Percentiles rank a stretch among this genome's conserved stretches.
These are phyloP conservation scores for Gopherus evgoodei DNA, from an alignment of 2,113 vertebrate species.

Conservation along the genomic window DNA sequence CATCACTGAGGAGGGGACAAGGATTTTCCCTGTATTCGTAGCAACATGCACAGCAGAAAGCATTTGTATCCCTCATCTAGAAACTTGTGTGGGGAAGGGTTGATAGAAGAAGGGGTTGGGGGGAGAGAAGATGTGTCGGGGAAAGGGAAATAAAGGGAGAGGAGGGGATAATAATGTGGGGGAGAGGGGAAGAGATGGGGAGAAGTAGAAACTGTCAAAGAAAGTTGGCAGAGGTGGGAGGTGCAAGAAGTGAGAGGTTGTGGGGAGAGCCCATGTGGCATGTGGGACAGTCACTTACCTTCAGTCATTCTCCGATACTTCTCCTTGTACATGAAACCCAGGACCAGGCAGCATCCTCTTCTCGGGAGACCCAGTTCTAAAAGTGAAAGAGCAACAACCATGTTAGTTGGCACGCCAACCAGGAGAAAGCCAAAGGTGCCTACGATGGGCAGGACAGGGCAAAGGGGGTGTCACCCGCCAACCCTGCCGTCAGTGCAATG, in stretches of 20 bases:
- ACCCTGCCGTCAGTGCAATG: background rate
- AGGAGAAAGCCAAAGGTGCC: background rate
- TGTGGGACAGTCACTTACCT: constrained; percentile 76
- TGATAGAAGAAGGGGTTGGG: background rate
- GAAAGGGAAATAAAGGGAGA: background rate
- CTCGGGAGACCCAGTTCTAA: constrained; percentile 84
- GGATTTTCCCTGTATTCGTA: background rate
- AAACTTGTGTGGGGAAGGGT: background rate
- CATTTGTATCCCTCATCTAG: background rate
- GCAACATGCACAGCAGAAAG: background rate
- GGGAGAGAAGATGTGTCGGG: background rate
- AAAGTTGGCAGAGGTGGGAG: background rate
- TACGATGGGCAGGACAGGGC: background rate
- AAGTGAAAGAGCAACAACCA: constrained; percentile 54
- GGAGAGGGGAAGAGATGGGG: background rate
- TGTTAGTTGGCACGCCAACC: background rate
- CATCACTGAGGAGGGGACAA: background rate
- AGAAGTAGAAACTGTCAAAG: background rate
- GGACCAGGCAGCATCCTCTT: constrained; percentile 84
- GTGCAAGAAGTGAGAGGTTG: background rate
- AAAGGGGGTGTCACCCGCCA: background rate
- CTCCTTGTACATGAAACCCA: constrained; percentile 87
- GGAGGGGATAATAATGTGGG: background rate
- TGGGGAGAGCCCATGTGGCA: background rate
- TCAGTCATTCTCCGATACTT: constrained; percentile 87